These are phyloP conservation scores for Calameuta idolon DNA, from an alignment of 2,888 invertebrate genomes.

Conservation along the genomic window DNA sequence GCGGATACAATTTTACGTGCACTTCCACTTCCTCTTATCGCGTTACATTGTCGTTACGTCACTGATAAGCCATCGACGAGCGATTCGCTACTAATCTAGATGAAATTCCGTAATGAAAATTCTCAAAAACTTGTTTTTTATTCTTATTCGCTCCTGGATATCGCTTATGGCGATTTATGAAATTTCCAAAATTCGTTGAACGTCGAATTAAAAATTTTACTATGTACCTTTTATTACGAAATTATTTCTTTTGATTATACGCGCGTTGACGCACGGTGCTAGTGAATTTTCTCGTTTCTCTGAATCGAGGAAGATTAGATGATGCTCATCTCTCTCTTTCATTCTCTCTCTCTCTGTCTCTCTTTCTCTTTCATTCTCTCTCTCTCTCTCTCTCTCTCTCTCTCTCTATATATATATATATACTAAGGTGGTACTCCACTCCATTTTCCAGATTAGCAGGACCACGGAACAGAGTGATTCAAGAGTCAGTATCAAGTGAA, in stretches of 20 bases:
- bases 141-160: too few relatives aligned
- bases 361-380: conserved; percentile 1
- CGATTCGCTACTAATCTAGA: too few relatives aligned
- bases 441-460: conserved; percentile 52
- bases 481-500: background rate
- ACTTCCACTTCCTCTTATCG: background rate
- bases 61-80: background rate
- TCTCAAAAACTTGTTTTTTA: too few relatives aligned
- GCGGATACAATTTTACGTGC: background rate
- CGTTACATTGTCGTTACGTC: background rate
- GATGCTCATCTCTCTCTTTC: conserved; percentile 27
- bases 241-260: too few relatives aligned
- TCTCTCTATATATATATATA: background rate
- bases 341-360: background rate
- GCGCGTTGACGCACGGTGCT: conserved; percentile 14
- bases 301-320: conserved; percentile 41
- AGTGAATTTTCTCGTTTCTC: conserved; percentile 38
- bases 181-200: too few relatives aligned
- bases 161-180: too few relatives aligned
- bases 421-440: conserved; percentile 26
- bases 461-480: background rate
- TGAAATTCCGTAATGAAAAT: too few relatives aligned
- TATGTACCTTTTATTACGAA: too few relatives aligned
- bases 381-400: conserved; percentile 21
- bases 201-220: too few relatives aligned